Percentiles rank a stretch among this genome's conserved stretches.
Evolutionary conservation across 2,888 invertebrate species (phyloP).

Genomic region (Kuschelorhynchus macadamiae): DNA sequence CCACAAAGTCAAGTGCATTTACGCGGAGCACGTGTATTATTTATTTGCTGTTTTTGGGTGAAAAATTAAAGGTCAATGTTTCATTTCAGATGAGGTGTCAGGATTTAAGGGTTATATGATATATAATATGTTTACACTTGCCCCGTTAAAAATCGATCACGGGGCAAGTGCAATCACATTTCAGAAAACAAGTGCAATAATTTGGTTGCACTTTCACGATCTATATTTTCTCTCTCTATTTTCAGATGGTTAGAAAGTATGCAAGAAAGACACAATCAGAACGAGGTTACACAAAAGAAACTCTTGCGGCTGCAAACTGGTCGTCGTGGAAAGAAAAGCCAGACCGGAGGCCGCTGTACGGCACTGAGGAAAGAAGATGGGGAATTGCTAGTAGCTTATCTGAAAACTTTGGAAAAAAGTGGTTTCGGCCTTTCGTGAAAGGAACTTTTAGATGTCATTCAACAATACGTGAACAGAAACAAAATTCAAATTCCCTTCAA

Average conservation of each 20-base stretch:
- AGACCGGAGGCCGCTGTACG: constrained; percentile 3
- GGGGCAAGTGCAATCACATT: too few species aligned
- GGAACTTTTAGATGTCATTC: constrained; percentile 8
- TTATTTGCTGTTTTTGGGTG: too few species aligned
- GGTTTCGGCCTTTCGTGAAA: constrained; percentile 4
- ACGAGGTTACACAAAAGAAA: not conserved
- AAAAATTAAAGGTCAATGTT: too few species aligned
- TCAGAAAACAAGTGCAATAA: constrained; percentile 5
- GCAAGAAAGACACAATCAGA: not conserved
- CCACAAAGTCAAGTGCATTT: too few species aligned
- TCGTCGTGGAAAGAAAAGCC: constrained; percentile 13
- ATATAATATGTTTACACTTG: too few species aligned
- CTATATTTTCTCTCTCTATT: not conserved
- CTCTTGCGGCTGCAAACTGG: not conserved
- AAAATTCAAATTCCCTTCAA: constrained; percentile 17
- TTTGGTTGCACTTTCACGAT: constrained; percentile 11
- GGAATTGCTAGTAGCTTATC: constrained; percentile 3
- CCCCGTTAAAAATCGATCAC: too few species aligned
- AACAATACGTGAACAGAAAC: constrained; percentile 8
- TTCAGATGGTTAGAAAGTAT: not conserved
- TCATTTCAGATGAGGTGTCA: too few species aligned
- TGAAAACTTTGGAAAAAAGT: constrained; percentile 13
- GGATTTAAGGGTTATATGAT: too few species aligned
- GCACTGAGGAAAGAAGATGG: constrained; percentile 6
- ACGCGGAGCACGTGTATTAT: too few species aligned